A percentile compares a stretch with the other conserved stretches of the same genome.
phyloP scores from a whole-genome alignment of 2,888 invertebrate genomes.

The Pteria penguin region DNA sequence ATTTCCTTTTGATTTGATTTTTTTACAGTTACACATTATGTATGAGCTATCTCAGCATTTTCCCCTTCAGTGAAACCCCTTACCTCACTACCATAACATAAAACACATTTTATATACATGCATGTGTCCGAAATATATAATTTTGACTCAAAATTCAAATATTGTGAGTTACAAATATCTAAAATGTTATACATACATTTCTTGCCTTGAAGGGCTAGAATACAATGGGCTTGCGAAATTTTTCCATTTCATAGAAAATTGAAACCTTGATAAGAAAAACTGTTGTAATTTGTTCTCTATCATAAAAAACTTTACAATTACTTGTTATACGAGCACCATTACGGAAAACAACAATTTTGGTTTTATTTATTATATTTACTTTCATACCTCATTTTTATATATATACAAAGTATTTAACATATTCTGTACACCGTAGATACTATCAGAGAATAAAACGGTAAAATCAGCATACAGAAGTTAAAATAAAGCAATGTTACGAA shows the following conservation, averaged over 20 bases:
- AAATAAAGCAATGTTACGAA: not conserved
- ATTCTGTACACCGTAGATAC: not conserved
- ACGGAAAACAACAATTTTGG: not conserved
- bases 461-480: not conserved
- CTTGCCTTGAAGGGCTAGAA: not conserved
- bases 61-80: not conserved
- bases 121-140: conserved; percentile 2
- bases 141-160: not conserved
- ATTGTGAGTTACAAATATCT: too few relatives aligned
- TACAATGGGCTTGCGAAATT: not conserved
- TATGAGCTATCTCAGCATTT: not conserved
- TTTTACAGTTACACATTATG: not conserved
- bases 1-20: too few relatives aligned
- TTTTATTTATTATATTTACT: not conserved
- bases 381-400: not conserved
- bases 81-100: not conserved
- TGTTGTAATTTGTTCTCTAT: not conserved
- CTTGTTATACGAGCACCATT: not conserved
- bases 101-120: not conserved
- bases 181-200: too few relatives aligned
- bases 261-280: not conserved
- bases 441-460: not conserved
- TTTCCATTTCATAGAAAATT: not conserved
- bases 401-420: not conserved
- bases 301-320: not conserved